These are phyloP conservation scores for Lysiphlebus fabarum DNA, from an alignment of 1,140 invertebrate genomes.

Conservation along the genomic window DNA sequence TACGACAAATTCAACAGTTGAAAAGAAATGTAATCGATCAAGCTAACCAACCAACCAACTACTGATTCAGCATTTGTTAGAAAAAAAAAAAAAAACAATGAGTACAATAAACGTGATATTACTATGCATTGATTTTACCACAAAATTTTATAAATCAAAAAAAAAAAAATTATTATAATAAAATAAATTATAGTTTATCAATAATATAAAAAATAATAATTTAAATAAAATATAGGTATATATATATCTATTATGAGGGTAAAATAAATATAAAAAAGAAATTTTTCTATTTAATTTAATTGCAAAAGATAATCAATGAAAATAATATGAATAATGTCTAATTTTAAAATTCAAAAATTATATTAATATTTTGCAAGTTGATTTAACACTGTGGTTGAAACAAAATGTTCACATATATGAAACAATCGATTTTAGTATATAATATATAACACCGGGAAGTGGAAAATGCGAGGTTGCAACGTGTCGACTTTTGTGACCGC, in stretches of 20 bases:
- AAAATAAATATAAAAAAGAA: too few relatives aligned
- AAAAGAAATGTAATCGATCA: conserved; percentile 15
- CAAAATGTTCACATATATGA: conserved; percentile 11
- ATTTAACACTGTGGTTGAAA: conserved; percentile 4
- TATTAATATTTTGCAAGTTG: conserved; percentile 1
- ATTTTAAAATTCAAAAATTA: too few relatives aligned
- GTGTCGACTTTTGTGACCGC: conserved; percentile 18
- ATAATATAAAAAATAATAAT: too few relatives aligned
- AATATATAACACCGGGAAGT: not conserved
- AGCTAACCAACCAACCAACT: not conserved
- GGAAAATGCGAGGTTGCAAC: not conserved
- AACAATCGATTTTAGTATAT: conserved; percentile 14
- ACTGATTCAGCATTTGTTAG: too few relatives aligned
- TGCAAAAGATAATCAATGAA: too few relatives aligned
- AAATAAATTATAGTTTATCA: conserved; percentile 3
- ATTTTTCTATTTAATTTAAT: too few relatives aligned
- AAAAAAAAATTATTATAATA: too few relatives aligned
- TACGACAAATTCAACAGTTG: conserved; percentile 17
- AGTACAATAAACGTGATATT: not conserved
- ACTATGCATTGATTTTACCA: too few relatives aligned
- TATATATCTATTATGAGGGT: not conserved
- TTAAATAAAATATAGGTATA: too few relatives aligned
- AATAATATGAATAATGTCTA: too few relatives aligned
- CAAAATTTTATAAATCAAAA: not conserved
- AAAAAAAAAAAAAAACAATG: not conserved